Conservation (phyloP, 1,140 invertebrate genomes). For the Drosophila carrolli region DNA sequence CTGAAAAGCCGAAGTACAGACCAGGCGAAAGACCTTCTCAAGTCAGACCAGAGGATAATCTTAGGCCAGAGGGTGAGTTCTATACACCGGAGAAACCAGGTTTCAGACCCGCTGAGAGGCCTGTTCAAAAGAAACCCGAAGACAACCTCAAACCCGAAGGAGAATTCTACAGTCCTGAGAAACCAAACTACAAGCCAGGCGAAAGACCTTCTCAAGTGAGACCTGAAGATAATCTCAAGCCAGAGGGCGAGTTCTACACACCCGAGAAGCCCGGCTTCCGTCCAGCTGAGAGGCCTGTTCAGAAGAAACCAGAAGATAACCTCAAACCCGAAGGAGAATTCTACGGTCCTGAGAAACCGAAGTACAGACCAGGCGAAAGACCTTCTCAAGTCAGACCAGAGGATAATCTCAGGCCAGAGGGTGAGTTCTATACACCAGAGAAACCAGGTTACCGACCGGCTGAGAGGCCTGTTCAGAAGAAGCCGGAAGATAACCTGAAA, state of each 20-base stretch:
- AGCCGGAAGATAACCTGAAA: no score
- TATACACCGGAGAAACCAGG: conserved; percentile 56
- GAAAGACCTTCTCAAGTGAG: no score
- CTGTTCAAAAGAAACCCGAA: conserved; percentile 1
- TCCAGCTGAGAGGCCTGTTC: no score
- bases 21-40: conserved; percentile 86
- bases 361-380: conserved; percentile 85
- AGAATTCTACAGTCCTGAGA: no score
- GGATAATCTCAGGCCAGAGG: conserved; percentile 65
- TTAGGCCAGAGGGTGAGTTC: conserved; percentile 88
- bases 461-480: conserved; percentile 58
- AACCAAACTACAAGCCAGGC: no score
- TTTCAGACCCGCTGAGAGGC: conserved; percentile 6
- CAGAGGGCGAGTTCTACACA: no score
- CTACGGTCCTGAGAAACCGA: conserved; percentile 78
- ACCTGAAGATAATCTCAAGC: no score
- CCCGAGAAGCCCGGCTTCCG: no score
- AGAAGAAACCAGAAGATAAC: no score
- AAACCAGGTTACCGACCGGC: conserved; percentile 71
- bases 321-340: no score
- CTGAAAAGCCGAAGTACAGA: conserved; percentile 30
- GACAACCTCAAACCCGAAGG: conserved; percentile 23
- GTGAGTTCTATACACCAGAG: conserved; percentile 60
- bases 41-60: conserved; percentile 65
- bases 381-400: conserved; percentile 82